Conservation (phyloP, 1,140 invertebrate species). For the Anastatus disparis region DNA sequence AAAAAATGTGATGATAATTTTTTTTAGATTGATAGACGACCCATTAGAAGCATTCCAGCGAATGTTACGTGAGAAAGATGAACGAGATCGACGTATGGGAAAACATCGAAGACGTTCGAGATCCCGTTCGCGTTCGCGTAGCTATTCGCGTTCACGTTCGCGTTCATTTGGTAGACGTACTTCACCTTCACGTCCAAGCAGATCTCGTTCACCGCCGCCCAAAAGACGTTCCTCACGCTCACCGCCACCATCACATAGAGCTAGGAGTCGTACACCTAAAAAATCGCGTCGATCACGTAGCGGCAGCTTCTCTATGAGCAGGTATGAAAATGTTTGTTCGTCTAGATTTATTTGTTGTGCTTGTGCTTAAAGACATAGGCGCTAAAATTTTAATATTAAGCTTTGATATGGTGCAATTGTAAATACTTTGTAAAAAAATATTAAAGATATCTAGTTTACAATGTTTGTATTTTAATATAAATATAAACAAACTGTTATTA, state of each 20-base stretch:
- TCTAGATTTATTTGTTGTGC: too few relatives aligned
- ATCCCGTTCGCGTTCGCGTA: constrained; percentile 66
- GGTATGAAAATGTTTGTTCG: constrained; percentile 53
- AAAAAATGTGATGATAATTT: too few relatives aligned
- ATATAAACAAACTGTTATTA: too few relatives aligned
- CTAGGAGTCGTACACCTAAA: constrained; percentile 61
- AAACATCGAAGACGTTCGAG: constrained; percentile 69
- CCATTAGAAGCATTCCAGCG: constrained; percentile 86
- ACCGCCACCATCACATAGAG: constrained; percentile 55
- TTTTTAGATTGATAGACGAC: constrained; percentile 78
- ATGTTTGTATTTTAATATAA: too few relatives aligned
- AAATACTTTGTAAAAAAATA: too few relatives aligned
- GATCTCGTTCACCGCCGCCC: constrained; percentile 60
- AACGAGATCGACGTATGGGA: constrained; percentile 74
- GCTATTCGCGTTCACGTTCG: constrained; percentile 66
- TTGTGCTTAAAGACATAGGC: too few relatives aligned
- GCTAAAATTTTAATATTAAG: too few relatives aligned
- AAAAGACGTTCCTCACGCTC: constrained; percentile 59
- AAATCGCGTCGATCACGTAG: constrained; percentile 64
- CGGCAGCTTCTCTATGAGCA: constrained; percentile 68
- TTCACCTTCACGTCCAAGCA: constrained; percentile 49
- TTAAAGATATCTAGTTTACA: too few relatives aligned
- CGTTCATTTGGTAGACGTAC: constrained; percentile 59
- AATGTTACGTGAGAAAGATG: constrained; percentile 86
- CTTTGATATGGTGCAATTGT: too few relatives aligned